Conservation (phyloP, 2,797 vertebrate genomes). For the Cuculus canorus region DNA sequence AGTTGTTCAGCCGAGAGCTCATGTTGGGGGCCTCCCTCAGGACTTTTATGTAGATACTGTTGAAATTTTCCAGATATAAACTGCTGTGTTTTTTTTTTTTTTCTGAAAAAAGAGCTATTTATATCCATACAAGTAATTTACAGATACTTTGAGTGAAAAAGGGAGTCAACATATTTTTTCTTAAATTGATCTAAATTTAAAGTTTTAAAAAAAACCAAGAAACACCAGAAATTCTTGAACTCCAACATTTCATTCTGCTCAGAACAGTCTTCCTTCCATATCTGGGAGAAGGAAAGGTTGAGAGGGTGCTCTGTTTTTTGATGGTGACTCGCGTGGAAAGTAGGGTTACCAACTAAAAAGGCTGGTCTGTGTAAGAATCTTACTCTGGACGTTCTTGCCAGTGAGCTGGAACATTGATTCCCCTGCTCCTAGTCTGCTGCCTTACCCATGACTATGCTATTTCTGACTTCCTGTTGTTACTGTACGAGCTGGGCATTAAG, state of each 20-base stretch:
- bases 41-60: not conserved
- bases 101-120: not conserved
- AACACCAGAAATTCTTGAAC: not conserved
- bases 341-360: not conserved
- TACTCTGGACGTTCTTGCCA: not conserved
- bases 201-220: not conserved
- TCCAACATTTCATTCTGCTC: not conserved
- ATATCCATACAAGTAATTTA: not conserved
- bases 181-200: not conserved
- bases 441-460: not conserved
- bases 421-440: not conserved
- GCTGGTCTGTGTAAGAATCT: not conserved
- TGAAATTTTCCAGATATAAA: not conserved
- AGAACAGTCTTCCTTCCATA: not conserved
- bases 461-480: not conserved
- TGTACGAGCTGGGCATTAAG: not conserved
- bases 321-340: not conserved
- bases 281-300: not conserved
- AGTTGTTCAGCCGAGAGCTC: not conserved
- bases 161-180: not conserved
- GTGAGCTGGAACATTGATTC: not conserved
- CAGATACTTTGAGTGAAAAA: not conserved
- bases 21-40: not conserved
- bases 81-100: rapidly evolving
- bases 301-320: not conserved